These are phyloP conservation scores for Pseudomyrmex pallidus DNA, from an alignment of 1,140 invertebrate genomes.

Conservation along the genomic window DNA sequence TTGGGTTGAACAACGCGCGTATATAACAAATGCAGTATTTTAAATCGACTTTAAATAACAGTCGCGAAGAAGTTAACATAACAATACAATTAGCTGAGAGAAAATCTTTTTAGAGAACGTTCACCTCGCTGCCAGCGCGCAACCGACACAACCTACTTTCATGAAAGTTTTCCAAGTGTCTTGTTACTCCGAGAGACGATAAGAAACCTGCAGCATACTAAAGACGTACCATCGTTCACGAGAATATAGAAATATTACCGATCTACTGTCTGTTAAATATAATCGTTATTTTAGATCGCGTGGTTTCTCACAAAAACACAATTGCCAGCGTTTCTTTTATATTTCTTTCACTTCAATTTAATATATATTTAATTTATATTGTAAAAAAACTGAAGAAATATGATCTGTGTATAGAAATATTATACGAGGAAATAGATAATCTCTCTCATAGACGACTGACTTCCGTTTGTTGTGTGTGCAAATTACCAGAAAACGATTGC, in stretches of 20 bases:
- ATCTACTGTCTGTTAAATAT: too few species aligned
- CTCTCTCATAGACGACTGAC: not conserved
- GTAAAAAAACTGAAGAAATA: not conserved
- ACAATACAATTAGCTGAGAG: slow-evolving; percentile 81
- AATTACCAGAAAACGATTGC: not conserved
- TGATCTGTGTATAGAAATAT: slow-evolving; percentile 23
- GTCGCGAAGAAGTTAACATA: slow-evolving; percentile 32
- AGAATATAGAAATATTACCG: slow-evolving; percentile 15
- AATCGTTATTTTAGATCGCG: too few species aligned
- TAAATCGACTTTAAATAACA: not conserved
- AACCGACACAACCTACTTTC: slow-evolving; percentile 82
- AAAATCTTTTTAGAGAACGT: slow-evolving; percentile 83
- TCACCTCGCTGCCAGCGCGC: slow-evolving; percentile 77
- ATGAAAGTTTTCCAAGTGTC: slow-evolving; percentile 74
- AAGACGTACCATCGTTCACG: not conserved
- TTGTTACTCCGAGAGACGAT: slow-evolving; percentile 44
- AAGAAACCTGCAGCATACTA: slow-evolving; percentile 49
- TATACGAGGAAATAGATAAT: slow-evolving; percentile 1
- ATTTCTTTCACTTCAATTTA: too few species aligned
- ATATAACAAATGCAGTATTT: not conserved
- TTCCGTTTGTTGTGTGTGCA: not conserved
- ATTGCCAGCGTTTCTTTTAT: too few species aligned
- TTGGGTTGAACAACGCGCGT: not conserved
- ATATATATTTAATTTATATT: not conserved
- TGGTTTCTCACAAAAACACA: too few species aligned